These are phyloP conservation scores for Choristoneura fumiferana DNA, from an alignment of 1,140 invertebrate species.

Conservation along the genomic window DNA sequence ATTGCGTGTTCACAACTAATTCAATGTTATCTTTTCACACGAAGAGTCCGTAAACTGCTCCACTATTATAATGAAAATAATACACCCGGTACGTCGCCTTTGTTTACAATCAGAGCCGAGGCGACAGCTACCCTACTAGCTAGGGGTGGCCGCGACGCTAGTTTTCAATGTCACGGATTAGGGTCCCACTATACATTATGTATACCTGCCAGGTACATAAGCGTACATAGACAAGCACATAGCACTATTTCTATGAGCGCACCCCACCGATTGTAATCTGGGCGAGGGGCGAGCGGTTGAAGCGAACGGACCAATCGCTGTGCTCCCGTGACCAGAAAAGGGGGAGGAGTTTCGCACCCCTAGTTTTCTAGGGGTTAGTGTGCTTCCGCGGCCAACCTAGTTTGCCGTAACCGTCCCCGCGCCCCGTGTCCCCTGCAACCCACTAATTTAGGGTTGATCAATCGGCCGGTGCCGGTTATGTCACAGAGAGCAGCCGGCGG, in stretches of 20 bases:
- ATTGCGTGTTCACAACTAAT: no score
- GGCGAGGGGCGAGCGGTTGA: slow-evolving; percentile 66
- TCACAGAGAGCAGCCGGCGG: slow-evolving; percentile 38
- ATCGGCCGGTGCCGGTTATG: slow-evolving; percentile 61
- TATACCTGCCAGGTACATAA: slow-evolving; percentile 43
- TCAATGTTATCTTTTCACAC: no score
- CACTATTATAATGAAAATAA: no score
- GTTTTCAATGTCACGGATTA: slow-evolving; percentile 67
- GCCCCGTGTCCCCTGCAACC: slow-evolving; percentile 49
- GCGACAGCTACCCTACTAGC: slow-evolving; percentile 1
- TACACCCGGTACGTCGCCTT: not conserved
- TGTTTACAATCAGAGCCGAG: slow-evolving; percentile 9
- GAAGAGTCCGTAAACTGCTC: no score
- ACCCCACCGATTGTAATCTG: slow-evolving; percentile 77
- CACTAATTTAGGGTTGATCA: slow-evolving; percentile 77
- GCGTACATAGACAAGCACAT: slow-evolving; percentile 64
- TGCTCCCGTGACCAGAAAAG: slow-evolving; percentile 76
- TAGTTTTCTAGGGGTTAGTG: slow-evolving; percentile 78
- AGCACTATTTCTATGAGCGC: slow-evolving; percentile 75
- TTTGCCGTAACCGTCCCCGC: slow-evolving; percentile 56
- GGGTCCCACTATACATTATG: slow-evolving; percentile 54
- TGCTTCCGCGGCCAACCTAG: slow-evolving; percentile 77
- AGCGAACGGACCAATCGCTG: slow-evolving; percentile 68
- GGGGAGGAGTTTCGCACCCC: slow-evolving; percentile 76
- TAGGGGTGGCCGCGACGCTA: slow-evolving; percentile 5